Percentiles rank a stretch among this genome's conserved stretches.
Evolutionary conservation across 2,888 invertebrate genomes (phyloP).

Genomic region (Argynnis bischoffii): DNA sequence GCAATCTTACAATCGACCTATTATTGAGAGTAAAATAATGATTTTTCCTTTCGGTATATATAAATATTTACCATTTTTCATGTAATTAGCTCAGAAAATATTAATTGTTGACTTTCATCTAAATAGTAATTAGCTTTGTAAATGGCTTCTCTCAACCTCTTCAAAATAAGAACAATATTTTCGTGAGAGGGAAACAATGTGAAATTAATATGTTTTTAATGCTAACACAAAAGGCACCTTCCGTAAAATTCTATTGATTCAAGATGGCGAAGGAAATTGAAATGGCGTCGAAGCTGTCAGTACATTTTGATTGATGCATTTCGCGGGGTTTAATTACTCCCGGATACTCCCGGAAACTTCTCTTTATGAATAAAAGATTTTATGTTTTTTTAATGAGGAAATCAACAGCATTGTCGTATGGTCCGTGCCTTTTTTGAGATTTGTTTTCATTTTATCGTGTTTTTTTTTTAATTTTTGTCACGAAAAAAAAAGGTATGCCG

Average conservation of each 20-base stretch:
- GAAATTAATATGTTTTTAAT: conserved; percentile 10
- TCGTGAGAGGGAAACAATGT: neutral
- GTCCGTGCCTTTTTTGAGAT: neutral
- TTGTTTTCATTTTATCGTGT: neutral
- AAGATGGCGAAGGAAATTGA: conserved; percentile 25
- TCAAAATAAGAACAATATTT: neutral
- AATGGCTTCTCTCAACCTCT: neutral
- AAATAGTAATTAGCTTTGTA: too few species aligned
- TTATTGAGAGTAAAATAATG: too few species aligned
- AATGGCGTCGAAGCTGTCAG: conserved; percentile 25
- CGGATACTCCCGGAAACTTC: conserved; percentile 6
- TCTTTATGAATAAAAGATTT: conserved; percentile 1
- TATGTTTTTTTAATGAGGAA: neutral
- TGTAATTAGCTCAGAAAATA: too few species aligned
- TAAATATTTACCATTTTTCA: too few species aligned
- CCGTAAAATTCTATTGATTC: conserved; percentile 23
- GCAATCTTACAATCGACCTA: too few species aligned
- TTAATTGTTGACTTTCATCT: too few species aligned
- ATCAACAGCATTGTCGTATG: too few species aligned
- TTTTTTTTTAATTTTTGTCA: too few species aligned
- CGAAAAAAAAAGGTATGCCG: too few species aligned
- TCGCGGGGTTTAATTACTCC: conserved; percentile 14
- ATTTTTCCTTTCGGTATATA: too few species aligned
- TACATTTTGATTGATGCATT: conserved; percentile 28
- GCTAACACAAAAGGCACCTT: conserved; percentile 14